phyloP scores from a whole-genome alignment of 2,797 vertebrate species.

The Parambassis ranga region DNA sequence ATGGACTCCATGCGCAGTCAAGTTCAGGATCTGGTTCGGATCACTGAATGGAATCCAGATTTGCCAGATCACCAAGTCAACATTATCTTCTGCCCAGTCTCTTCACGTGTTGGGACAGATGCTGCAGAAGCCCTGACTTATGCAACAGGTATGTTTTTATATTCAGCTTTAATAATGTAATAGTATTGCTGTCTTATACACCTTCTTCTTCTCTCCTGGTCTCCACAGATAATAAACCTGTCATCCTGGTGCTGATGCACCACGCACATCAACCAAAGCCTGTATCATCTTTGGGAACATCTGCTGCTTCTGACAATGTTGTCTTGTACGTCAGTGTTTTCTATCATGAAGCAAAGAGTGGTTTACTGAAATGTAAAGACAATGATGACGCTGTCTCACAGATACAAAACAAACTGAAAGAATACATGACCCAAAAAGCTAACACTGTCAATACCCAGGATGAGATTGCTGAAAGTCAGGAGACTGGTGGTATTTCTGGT shows the following conservation, averaged over 20 bases:
- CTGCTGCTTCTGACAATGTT: fast-evolving
- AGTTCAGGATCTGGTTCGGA: fast-evolving
- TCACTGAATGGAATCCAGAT: fast-evolving
- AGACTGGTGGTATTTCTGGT: too few species aligned
- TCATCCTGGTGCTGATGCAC: slow-evolving; percentile 70
- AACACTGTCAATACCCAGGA: fast-evolving
- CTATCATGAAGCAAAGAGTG: slow-evolving; percentile 15
- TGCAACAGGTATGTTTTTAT: slow-evolving; percentile 49
- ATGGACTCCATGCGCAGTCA: background rate
- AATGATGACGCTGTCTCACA: background rate
- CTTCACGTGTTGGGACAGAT: slow-evolving; percentile 32
- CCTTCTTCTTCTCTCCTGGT: background rate
- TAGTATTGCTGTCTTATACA: too few species aligned
- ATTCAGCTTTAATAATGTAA: too few species aligned
- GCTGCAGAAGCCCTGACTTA: background rate
- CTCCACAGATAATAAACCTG: slow-evolving; percentile 31
- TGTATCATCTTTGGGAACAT: fast-evolving
- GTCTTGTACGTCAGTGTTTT: slow-evolving; percentile 7
- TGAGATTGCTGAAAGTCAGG: background rate
- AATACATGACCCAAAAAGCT: fast-evolving
- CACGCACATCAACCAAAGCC: background rate
- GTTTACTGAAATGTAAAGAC: background rate
- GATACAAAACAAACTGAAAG: fast-evolving
- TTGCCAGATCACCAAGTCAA: background rate
- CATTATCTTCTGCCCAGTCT: slow-evolving; percentile 61